These are phyloP conservation scores for Rhopilema esculentum DNA, from an alignment of 30 jellyfish, hydroid and myxozoan species.

Conservation along the genomic window DNA sequence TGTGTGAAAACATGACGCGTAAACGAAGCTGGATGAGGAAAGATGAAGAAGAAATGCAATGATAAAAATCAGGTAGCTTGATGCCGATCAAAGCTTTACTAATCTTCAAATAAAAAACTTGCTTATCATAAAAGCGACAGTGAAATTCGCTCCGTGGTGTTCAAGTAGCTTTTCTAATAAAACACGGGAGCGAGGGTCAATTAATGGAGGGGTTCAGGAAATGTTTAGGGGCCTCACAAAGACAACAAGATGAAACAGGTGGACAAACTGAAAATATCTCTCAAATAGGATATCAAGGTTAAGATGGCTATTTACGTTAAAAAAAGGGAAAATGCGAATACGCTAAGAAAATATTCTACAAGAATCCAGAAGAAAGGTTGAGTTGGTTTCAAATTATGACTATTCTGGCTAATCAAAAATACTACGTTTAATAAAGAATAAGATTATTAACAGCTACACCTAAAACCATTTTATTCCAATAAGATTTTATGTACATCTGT, in stretches of 20 bases:
- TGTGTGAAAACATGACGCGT: too few relatives aligned
- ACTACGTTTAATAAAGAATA: not conserved
- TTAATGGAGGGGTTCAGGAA: not conserved
- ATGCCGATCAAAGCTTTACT: too few relatives aligned
- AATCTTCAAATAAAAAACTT: not conserved
- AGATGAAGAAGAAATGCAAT: too few relatives aligned
- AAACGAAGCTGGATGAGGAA: too few relatives aligned
- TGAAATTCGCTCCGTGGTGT: not conserved
- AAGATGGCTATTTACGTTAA: not conserved
- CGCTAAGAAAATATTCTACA: not conserved
- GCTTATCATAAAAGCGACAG: not conserved
- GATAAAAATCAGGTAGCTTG: too few relatives aligned
- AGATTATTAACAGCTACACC: constrained; percentile 12
- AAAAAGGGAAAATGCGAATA: not conserved
- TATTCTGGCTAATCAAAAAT: not conserved
- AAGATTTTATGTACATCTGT: constrained; percentile 66
- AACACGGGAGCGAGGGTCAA: not conserved
- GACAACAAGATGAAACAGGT: not conserved
- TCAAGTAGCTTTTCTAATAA: not conserved
- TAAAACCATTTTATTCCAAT: constrained; percentile 22
- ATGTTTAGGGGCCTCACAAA: not conserved
- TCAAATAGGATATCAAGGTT: too few relatives aligned
- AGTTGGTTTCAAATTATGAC: not conserved
- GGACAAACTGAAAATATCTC: not conserved
- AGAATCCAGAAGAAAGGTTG: not conserved